Percentiles rank a stretch among this genome's conserved stretches.
phyloP scores from a whole-genome alignment of 1,140 invertebrate species.

The Tetramorium simillimum region DNA sequence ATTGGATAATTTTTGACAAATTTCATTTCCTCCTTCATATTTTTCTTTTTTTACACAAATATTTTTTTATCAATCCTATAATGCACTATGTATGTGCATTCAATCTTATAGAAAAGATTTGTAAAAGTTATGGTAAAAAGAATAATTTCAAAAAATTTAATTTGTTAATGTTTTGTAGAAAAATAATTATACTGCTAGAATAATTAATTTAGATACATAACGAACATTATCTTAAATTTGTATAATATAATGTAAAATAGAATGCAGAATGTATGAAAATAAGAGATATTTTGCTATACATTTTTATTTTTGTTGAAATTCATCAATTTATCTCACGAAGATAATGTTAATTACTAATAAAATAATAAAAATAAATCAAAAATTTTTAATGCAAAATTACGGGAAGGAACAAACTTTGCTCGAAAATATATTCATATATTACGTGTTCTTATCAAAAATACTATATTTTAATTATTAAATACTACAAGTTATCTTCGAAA shows the following conservation, averaged over 20 bases:
- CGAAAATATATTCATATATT: background rate
- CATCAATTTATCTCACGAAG: background rate
- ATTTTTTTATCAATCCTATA: background rate
- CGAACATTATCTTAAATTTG: background rate
- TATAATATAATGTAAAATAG: background rate
- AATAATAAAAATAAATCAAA: background rate
- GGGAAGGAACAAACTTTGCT: background rate
- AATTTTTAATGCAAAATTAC: background rate
- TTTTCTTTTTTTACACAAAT: background rate
- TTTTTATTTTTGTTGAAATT: background rate
- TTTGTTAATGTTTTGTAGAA: background rate
- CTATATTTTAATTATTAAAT: background rate
- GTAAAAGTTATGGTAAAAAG: background rate
- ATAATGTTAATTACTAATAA: background rate
- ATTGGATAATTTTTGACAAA: background rate
- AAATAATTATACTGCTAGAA: background rate
- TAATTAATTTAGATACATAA: background rate
- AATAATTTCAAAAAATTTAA: conserved; percentile 1
- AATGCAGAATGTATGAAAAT: background rate
- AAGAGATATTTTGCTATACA: background rate
- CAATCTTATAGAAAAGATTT: background rate
- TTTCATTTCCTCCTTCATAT: background rate
- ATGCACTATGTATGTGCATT: background rate
- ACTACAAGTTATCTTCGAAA: background rate
- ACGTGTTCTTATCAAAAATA: background rate